phyloP scores from a whole-genome alignment of 2,113 vertebrate genomes.

The Catagonus wagneri region DNA sequence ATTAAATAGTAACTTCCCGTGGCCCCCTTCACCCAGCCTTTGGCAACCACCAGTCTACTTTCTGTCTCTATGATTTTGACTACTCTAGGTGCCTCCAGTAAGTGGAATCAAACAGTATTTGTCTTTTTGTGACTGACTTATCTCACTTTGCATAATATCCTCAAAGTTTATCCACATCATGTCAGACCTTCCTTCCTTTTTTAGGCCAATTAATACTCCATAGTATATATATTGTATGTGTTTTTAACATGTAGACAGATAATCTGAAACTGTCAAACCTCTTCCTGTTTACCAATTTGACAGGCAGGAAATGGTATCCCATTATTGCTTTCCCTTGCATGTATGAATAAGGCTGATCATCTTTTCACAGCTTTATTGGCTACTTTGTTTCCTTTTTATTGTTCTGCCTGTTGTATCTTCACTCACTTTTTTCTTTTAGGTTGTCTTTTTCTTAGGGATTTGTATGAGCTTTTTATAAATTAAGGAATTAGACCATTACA shows the following conservation, averaged over 20 bases:
- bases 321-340: background rate
- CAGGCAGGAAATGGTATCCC: background rate
- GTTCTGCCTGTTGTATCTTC: background rate
- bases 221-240: background rate
- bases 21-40: background rate
- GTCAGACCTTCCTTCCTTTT: background rate
- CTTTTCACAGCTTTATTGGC: background rate
- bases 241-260: background rate
- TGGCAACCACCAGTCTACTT: background rate
- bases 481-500: background rate
- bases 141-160: background rate
- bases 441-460: slow-evolving; percentile 20
- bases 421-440: background rate
- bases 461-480: background rate
- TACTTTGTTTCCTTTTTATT: slow-evolving; percentile 23
- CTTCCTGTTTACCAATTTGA: background rate
- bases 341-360: background rate
- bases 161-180: background rate
- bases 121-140: background rate
- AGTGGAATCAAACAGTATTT: background rate
- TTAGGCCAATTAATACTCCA: background rate
- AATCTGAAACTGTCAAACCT: background rate
- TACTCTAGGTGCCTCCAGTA: background rate
- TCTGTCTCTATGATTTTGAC: background rate
- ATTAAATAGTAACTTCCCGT: background rate